Base-by-base conservation (phyloP, 2,888 invertebrate species). In the Cryptophagus acutangulus region DNA sequence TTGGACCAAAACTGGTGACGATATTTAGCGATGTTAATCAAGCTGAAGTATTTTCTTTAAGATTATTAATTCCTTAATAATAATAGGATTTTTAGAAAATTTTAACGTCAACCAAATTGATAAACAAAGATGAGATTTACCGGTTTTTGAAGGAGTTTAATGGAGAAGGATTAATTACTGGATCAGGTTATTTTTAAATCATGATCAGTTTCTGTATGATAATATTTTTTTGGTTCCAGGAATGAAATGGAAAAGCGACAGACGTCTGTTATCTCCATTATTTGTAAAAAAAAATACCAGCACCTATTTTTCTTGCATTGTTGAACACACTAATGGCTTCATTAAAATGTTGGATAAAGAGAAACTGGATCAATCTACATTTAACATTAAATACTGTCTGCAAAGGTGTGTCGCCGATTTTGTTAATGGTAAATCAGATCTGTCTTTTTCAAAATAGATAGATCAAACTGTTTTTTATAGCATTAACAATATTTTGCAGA, bases 161-260 rank as follows among this genome's bases (percentile, higher is more conserved):
- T 36, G 58, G 58, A 17, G 49, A 57, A 36, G 53, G 51, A 2
- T 40, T 58, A 36, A 49, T 58, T 14, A 50, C 45, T 30, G 54
- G 47, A 14, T 56, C 56, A 10, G 57, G 58, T 20, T 9, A n/a
- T n/a, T n/a, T n/a, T n/a, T n/a, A n/a, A n/a, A n/a, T n/a, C n/a
- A n/a, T n/a, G n/a, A n/a, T n/a, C n/a, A n/a, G n/a, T n/a, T n/a
- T n/a, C n/a, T n/a, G n/a, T n/a, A n/a, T n/a, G n/a, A n/a, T n/a
- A n/a, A n/a, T n/a, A n/a, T n/a, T n/a, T n/a, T n/a, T n/a, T n/a
- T n/a, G n/a, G n/a, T n/a, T n/a, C n/a, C n/a, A n/a, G n/a, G n/a
- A n/a, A n/a, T 9, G 9, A 20, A 20, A 9, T 20, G 20, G 20
- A 5, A 9, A 20, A 5, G 9, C 5, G 20, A 20, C 9, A 20